These are phyloP conservation scores for Hippocampus abdominalis DNA, from an alignment of 2,113 vertebrate genomes.

Conservation along the genomic window DNA sequence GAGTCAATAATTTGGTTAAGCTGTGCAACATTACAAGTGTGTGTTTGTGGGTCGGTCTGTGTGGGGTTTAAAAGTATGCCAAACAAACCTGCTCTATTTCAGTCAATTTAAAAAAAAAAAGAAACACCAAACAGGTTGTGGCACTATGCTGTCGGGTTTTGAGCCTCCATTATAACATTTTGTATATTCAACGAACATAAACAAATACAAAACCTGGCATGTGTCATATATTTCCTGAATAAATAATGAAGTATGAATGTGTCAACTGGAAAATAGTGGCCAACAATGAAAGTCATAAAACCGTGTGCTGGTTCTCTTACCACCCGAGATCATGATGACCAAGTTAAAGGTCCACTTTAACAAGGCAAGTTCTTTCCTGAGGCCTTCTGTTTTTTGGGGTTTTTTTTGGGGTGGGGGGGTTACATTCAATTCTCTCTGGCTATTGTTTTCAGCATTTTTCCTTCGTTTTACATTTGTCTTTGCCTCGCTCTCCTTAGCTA, in stretches of 20 bases:
- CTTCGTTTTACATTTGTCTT: constrained; percentile 18
- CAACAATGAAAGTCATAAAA: no score
- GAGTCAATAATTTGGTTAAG: constrained; percentile 57
- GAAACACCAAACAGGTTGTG: neutral
- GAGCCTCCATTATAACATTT: neutral
- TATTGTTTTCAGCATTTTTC: constrained; percentile 8
- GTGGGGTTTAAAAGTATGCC: constrained; percentile 45
- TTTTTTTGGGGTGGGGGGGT: no score
- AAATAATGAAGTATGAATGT: neutral
- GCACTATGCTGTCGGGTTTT: neutral
- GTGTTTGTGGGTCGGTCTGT: constrained; percentile 10
- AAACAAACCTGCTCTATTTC: constrained; percentile 25
- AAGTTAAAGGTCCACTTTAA: constrained; percentile 72
- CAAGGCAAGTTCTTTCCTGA: constrained; percentile 62
- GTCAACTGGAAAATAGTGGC: neutral
- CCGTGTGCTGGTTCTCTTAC: no score
- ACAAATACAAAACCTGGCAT: no score
- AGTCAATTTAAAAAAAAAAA: constrained; percentile 16
- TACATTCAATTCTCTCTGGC: constrained; percentile 30
- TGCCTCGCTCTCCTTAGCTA: constrained; percentile 21
- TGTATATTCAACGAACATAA: neutral
- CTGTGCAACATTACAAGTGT: constrained; percentile 33
- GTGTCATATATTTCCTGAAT: neutral
- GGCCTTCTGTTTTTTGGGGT: constrained; percentile 29
- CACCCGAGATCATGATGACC: constrained; percentile 6